These are phyloP conservation scores for Drosophila navojoa DNA, from an alignment of 1,140 invertebrate species.

Conservation along the genomic window DNA sequence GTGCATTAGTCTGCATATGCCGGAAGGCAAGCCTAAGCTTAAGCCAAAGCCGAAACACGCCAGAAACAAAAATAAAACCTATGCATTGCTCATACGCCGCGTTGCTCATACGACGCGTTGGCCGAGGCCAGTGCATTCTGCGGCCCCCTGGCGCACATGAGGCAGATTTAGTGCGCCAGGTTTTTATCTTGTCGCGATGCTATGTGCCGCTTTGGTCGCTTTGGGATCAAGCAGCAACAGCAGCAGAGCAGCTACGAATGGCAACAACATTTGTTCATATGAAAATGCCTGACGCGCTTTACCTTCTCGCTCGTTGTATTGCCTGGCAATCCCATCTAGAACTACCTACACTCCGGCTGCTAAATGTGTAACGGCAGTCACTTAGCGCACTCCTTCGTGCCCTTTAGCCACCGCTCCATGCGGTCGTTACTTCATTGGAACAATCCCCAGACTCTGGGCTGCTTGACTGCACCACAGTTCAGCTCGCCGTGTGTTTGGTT, in stretches of 20 bases:
- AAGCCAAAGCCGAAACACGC: constrained; percentile 4
- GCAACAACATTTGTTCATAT: constrained; percentile 71
- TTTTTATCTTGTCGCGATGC: constrained; percentile 74
- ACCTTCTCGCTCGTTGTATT: constrained; percentile 51
- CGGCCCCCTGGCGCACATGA: constrained; percentile 66
- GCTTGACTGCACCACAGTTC: constrained; percentile 30
- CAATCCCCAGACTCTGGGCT: constrained; percentile 63
- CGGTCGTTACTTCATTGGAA: constrained; percentile 79
- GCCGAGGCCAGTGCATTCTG: constrained; percentile 19
- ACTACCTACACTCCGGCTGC: constrained; percentile 34
- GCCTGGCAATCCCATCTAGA: constrained; percentile 70
- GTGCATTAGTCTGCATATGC: constrained; percentile 72
- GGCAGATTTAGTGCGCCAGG: constrained; percentile 71
- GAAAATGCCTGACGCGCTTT: constrained; percentile 43
- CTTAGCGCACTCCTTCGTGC: constrained; percentile 56
- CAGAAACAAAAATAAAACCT: constrained; percentile 45
- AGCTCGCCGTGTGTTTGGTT: constrained; percentile 32
- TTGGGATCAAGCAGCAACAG: constrained; percentile 55
- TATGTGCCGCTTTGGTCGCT: constrained; percentile 38
- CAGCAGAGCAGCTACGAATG: constrained; percentile 15
- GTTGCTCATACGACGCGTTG: constrained; percentile 72
- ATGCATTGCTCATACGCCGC: constrained; percentile 10
- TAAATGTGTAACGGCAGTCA: constrained; percentile 77
- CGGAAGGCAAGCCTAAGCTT: not conserved
- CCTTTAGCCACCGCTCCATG: constrained; percentile 33